Percentiles rank a stretch among this genome's conserved stretches.
Evolutionary conservation across 2,888 invertebrate species (phyloP).

Genomic region (Tortricodes alternella): DNA sequence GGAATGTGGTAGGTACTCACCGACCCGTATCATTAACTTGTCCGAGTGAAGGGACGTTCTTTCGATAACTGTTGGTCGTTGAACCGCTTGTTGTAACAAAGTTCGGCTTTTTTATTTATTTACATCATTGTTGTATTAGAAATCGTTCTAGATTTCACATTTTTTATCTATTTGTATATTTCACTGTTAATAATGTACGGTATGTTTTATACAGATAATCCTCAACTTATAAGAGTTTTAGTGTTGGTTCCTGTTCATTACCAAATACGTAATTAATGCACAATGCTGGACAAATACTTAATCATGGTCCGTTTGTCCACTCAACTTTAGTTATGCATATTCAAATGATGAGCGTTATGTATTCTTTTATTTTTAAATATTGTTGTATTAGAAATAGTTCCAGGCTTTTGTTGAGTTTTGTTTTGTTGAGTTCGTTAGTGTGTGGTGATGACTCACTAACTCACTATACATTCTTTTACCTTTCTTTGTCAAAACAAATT

Average conservation of each 20-base stretch:
- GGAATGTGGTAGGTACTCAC: conserved; percentile 22
- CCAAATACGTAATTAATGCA: neutral
- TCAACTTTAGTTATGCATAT: neutral
- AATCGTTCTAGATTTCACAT: neutral
- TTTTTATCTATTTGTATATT: too few species aligned
- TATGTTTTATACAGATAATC: too few species aligned
- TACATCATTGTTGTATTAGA: conserved; percentile 10
- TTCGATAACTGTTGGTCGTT: conserved; percentile 13
- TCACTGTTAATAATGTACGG: too few species aligned
- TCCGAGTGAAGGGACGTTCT: conserved; percentile 19
- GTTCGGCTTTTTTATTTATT: neutral
- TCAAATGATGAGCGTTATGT: too few species aligned
- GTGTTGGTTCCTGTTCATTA: neutral
- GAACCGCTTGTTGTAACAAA: conserved; percentile 8
- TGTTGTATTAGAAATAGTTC: too few species aligned
- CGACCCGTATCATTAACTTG: conserved; percentile 28
- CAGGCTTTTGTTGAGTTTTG: too few species aligned
- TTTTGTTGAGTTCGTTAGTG: too few species aligned
- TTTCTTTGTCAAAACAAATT: too few species aligned
- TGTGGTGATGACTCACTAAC: too few species aligned
- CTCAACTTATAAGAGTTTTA: too few species aligned
- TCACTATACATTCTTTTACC: too few species aligned
- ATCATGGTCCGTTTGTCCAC: neutral
- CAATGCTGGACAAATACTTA: neutral
- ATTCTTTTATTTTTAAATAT: too few species aligned